These are phyloP conservation scores for Neopelma chrysocephalum DNA, from an alignment of 2,797 vertebrate genomes.

Conservation along the genomic window DNA sequence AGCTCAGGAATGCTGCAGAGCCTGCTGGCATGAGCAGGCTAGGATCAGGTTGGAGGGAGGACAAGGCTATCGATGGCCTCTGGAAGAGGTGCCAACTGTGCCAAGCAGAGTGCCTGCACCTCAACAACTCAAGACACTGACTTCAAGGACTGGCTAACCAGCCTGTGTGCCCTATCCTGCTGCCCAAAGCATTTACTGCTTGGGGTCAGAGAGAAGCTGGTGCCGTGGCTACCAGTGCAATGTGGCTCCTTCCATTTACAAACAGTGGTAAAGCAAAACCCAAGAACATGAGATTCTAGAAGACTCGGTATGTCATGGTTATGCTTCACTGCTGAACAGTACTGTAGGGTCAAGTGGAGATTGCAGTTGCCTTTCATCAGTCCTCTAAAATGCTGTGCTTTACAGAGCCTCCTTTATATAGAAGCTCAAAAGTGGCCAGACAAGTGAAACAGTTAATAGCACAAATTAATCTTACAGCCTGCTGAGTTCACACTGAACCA, in stretches of 20 bases:
- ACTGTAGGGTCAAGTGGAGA: not conserved
- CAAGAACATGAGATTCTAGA: not conserved
- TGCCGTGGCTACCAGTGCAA: not conserved
- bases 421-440: constrained; percentile 44
- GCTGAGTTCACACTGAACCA: constrained; percentile 57
- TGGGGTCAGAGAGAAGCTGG: not conserved
- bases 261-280: not conserved
- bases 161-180: not conserved
- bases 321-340: not conserved
- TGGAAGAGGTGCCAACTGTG: not conserved
- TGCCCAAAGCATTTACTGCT: not conserved
- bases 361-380: constrained; percentile 39
- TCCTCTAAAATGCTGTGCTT: not conserved
- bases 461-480: constrained; percentile 61
- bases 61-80: not conserved
- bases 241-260: not conserved
- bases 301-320: not conserved
- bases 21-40: not conserved
- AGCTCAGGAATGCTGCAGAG: not conserved
- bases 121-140: not conserved
- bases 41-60: not conserved
- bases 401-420: not conserved
- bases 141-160: not conserved
- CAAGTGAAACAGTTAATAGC: constrained; percentile 59
- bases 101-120: not conserved